phyloP scores from a whole-genome alignment of 1,140 invertebrate genomes.

The Bombus terrestris region DNA sequence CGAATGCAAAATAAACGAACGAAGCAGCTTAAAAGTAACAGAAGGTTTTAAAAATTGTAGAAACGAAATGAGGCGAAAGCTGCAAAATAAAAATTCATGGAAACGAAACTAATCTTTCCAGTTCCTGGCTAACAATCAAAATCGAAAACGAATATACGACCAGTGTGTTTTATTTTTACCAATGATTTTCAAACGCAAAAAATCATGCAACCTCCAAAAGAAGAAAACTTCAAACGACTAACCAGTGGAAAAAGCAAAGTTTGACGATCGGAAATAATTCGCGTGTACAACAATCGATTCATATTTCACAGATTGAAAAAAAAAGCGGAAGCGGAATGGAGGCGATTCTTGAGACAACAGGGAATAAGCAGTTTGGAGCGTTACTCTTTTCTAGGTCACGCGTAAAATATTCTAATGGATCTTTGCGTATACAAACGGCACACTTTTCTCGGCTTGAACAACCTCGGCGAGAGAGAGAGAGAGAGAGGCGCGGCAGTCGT shows the following conservation, averaged over 20 bases:
- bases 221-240: not conserved
- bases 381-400: constrained; percentile 41
- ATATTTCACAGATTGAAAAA: not conserved
- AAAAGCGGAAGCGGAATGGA: too few relatives aligned
- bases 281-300: not conserved
- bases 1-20: too few relatives aligned
- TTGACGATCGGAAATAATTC: not conserved
- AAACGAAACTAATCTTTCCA: too few relatives aligned
- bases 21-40: too few relatives aligned
- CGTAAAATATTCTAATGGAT: constrained; percentile 57
- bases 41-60: too few relatives aligned
- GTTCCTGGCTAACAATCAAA: too few relatives aligned
- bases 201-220: not conserved
- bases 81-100: not conserved
- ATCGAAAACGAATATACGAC: too few relatives aligned
- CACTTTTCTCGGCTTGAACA: constrained; percentile 30
- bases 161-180: too few relatives aligned
- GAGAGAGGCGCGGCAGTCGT: constrained; percentile 8
- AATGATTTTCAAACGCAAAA: not conserved
- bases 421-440: constrained; percentile 46
- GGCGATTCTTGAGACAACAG: not conserved
- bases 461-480: not conserved
- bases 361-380: not conserved
- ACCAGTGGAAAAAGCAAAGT: not conserved
- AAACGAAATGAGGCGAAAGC: too few relatives aligned